phyloP scores from a whole-genome alignment of 2,113 vertebrate species.

The Grus americana region DNA sequence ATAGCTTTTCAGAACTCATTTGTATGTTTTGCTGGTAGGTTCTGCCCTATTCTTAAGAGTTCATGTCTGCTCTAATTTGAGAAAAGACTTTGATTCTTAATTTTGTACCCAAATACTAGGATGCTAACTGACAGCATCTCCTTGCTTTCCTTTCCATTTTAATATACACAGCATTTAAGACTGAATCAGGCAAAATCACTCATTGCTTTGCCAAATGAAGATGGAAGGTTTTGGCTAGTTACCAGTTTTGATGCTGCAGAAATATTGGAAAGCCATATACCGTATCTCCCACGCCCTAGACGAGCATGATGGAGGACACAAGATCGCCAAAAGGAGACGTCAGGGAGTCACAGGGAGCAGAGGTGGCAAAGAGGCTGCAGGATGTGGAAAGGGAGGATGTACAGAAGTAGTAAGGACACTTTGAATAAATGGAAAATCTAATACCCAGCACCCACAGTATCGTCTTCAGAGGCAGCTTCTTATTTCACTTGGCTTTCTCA shows the following conservation, averaged over 20 bases:
- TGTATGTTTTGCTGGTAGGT: slow-evolving; percentile 21
- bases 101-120: background rate
- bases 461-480: slow-evolving; percentile 7
- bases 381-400: background rate
- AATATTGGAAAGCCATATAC: background rate
- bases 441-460: background rate
- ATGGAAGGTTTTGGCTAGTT: background rate
- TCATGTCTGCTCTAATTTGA: slow-evolving; percentile 14
- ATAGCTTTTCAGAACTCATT: slow-evolving; percentile 12
- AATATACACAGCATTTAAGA: background rate
- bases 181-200: background rate
- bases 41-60: background rate
- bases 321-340: background rate
- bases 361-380: background rate
- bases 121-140: slow-evolving; percentile 30
- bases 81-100: slow-evolving; percentile 12
- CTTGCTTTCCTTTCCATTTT: slow-evolving; percentile 15
- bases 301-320: background rate
- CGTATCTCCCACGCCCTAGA: accelerated
- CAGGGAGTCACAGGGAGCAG: background rate
- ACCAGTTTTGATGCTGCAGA: background rate
- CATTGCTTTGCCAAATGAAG: background rate
- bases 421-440: background rate
- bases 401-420: background rate
- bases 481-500: slow-evolving; percentile 30